These are phyloP conservation scores for Aphelinus atriplicis DNA, from an alignment of 1,140 invertebrate species.

Conservation along the genomic window DNA sequence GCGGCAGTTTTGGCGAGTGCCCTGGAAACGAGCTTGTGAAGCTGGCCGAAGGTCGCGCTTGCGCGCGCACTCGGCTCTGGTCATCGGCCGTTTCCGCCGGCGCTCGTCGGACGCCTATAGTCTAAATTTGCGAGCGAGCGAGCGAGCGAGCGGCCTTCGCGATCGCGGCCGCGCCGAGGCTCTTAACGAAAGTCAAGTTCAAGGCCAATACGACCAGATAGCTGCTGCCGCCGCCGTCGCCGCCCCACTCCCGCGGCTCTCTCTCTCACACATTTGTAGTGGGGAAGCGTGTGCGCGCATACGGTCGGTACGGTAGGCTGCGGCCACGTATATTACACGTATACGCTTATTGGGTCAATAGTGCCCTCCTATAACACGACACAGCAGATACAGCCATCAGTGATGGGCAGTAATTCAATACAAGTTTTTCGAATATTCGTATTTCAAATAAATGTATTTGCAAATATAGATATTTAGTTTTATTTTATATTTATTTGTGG, in stretches of 20 bases:
- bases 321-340: slow-evolving; percentile 1
- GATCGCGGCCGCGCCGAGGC: slow-evolving; percentile 45
- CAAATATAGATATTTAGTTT: too few species aligned
- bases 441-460: too few species aligned
- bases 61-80: slow-evolving; percentile 1
- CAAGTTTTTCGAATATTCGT: too few species aligned
- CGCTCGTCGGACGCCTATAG: slow-evolving; percentile 45
- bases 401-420: too few species aligned
- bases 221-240: slow-evolving; percentile 12
- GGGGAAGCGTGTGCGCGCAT: slow-evolving; percentile 4
- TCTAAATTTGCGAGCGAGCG: slow-evolving; percentile 36
- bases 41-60: background rate
- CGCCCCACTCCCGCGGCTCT: slow-evolving; percentile 13
- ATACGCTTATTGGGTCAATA: too few species aligned
- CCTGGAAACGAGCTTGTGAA: background rate
- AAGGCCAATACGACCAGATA: slow-evolving; percentile 52
- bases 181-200: slow-evolving; percentile 57
- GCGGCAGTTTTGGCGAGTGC: background rate
- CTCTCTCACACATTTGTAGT: slow-evolving; percentile 4
- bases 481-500: too few species aligned
- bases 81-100: slow-evolving; percentile 56
- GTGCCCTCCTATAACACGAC: too few species aligned
- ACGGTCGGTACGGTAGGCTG: background rate
- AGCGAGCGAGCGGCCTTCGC: slow-evolving; percentile 48
- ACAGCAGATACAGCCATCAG: too few species aligned